Evolutionary conservation across 1,140 invertebrate species (phyloP).

Genomic region (Bombus sibiricus): DNA sequence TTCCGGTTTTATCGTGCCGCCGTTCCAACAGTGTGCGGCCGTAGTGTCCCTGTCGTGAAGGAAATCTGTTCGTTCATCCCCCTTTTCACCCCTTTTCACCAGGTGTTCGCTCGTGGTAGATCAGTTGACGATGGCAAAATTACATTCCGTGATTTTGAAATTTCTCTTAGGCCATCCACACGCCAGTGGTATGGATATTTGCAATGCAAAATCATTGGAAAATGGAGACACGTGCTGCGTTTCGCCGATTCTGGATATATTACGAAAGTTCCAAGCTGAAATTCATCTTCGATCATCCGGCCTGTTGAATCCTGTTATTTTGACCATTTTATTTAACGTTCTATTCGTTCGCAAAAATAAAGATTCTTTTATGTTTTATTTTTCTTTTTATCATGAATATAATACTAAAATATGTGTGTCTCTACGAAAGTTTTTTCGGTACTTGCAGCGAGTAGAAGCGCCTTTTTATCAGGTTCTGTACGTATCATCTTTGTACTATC

Average conservation of each 20-base stretch:
- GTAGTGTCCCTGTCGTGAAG: neutral
- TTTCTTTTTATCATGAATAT: too few relatives aligned
- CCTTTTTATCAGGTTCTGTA: too few relatives aligned
- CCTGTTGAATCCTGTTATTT: neutral
- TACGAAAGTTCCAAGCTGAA: neutral
- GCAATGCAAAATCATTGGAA: neutral
- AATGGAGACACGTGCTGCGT: neutral
- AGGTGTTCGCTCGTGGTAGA: neutral
- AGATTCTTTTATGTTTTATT: too few relatives aligned
- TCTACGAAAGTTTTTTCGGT: too few relatives aligned
- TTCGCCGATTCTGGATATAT: neutral
- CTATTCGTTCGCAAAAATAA: neutral
- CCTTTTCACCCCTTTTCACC: neutral
- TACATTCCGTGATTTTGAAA: neutral
- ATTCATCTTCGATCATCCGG: neutral
- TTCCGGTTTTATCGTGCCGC: slow-evolving; percentile 45
- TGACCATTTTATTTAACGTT: neutral
- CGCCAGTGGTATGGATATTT: neutral
- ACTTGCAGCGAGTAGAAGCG: too few relatives aligned
- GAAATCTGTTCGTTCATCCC: slow-evolving; percentile 16
- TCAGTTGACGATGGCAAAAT: neutral
- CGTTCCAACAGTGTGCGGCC: slow-evolving; percentile 1
- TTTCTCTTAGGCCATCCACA: neutral
- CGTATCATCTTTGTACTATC: too few relatives aligned
- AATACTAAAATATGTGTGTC: too few relatives aligned